Evolutionary conservation across 2,888 invertebrate genomes (phyloP).

Genomic region (Polydrusus cervinus): DNA sequence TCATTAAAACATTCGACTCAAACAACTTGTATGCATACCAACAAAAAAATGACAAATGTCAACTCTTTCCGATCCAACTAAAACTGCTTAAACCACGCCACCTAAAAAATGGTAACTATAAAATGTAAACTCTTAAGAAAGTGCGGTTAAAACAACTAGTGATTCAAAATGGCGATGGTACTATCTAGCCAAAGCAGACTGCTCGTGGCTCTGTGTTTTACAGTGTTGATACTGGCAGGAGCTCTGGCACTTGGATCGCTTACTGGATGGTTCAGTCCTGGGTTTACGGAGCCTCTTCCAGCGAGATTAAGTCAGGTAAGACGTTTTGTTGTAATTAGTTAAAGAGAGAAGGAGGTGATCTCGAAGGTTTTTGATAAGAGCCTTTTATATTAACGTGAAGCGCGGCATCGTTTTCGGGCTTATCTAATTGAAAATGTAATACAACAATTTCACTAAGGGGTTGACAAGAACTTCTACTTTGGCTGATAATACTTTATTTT

Average conservation of each 20-base stretch:
- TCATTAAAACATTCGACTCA: background rate
- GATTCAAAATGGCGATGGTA: slow-evolving; percentile 77
- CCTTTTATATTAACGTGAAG: too few species aligned
- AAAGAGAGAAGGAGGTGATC: too few species aligned
- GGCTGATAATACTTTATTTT: too few species aligned
- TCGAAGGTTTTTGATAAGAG: too few species aligned
- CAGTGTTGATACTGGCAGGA: slow-evolving; percentile 74
- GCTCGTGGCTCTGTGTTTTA: slow-evolving; percentile 75
- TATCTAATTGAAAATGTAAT: too few species aligned
- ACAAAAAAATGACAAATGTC: background rate
- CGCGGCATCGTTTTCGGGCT: too few species aligned
- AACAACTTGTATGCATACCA: background rate
- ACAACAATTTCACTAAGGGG: too few species aligned
- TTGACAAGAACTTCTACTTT: too few species aligned
- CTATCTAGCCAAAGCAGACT: slow-evolving; percentile 78
- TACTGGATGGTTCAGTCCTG: slow-evolving; percentile 77
- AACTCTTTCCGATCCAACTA: background rate
- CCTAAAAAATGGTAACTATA: background rate
- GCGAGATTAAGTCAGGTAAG: slow-evolving; percentile 76
- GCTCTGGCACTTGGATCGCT: slow-evolving; percentile 76
- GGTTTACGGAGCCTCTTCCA: slow-evolving; percentile 74
- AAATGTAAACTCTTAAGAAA: slow-evolving; percentile 20
- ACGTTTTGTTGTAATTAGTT: background rate
- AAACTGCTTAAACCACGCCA: background rate
- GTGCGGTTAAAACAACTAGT: background rate